These are phyloP conservation scores for Neodon shergylaensis DNA, from an alignment of 2,113 vertebrate species.

Conservation along the genomic window DNA sequence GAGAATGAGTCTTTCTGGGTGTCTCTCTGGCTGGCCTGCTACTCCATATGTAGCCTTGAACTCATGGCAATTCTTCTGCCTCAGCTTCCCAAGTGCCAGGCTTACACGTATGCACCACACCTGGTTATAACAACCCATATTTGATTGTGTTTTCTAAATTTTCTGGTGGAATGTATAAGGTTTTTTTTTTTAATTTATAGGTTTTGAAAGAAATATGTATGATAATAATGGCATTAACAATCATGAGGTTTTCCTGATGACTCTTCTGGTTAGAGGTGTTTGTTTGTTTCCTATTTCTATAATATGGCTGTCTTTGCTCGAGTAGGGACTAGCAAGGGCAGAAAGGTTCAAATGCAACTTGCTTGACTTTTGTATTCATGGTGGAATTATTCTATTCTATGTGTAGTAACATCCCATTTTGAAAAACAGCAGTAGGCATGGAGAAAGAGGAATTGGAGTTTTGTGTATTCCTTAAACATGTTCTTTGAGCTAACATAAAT, in stretches of 20 bases:
- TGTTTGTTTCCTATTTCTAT: neutral
- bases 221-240: neutral
- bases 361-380: neutral
- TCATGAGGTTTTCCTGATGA: neutral
- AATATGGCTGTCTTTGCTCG: neutral
- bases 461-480: neutral
- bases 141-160: slow-evolving; percentile 3
- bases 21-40: neutral
- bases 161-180: neutral
- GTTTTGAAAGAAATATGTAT: neutral
- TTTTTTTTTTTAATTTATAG: slow-evolving; percentile 6
- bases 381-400: neutral
- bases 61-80: neutral
- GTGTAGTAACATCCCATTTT: neutral
- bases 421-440: neutral
- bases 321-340: neutral
- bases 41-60: neutral
- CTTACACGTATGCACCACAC: neutral
- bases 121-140: neutral
- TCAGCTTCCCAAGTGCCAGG: neutral
- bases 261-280: neutral
- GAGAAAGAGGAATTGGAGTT: neutral
- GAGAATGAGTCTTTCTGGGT: neutral
- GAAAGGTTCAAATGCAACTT: neutral
- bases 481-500: neutral